Evolutionary conservation across 2,797 vertebrate genomes (phyloP).

Genomic region (Sciaenops ocellatus): DNA sequence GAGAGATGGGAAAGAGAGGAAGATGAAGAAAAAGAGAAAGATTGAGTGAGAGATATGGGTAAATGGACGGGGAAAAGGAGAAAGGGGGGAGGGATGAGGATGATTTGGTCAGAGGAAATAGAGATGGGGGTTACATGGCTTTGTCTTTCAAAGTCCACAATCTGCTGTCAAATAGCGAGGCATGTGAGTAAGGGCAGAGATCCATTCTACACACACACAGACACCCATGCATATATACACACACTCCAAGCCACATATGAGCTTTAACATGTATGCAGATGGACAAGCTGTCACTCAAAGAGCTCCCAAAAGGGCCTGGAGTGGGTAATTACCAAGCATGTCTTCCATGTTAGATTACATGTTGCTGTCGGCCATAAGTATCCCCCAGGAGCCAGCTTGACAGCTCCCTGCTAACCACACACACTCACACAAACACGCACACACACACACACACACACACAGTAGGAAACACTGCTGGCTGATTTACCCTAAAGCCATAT

Average conservation of each 20-base stretch:
- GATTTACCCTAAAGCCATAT: slow-evolving; percentile 49
- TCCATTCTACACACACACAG: slow-evolving; percentile 20
- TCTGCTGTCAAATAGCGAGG: slow-evolving; percentile 61
- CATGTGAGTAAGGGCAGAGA: slow-evolving; percentile 39
- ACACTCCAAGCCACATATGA: slow-evolving; percentile 60
- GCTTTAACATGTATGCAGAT: slow-evolving; percentile 79
- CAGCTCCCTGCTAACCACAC: slow-evolving; percentile 72
- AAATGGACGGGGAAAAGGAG: slow-evolving; percentile 25
- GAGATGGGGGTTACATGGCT: slow-evolving; percentile 62
- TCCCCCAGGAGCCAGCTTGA: slow-evolving; percentile 77
- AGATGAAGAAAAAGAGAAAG: slow-evolving; percentile 40
- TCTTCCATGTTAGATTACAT: slow-evolving; percentile 85
- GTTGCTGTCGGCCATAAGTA: slow-evolving; percentile 82
- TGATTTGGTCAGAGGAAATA: slow-evolving; percentile 61
- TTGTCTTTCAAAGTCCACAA: slow-evolving; percentile 70
- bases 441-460: slow-evolving; percentile 36
- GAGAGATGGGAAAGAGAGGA: slow-evolving; percentile 32
- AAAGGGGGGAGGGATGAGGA: slow-evolving; percentile 29
- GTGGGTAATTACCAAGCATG: slow-evolving; percentile 84
- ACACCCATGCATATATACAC: slow-evolving; percentile 26
- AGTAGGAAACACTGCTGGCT: background rate
- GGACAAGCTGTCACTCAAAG: slow-evolving; percentile 82
- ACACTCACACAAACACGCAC: slow-evolving; percentile 41
- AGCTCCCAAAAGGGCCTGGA: slow-evolving; percentile 74
- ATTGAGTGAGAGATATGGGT: slow-evolving; percentile 35